These are phyloP conservation scores for Heteropelma amictum DNA, from an alignment of 2,888 invertebrate genomes.

Conservation along the genomic window DNA sequence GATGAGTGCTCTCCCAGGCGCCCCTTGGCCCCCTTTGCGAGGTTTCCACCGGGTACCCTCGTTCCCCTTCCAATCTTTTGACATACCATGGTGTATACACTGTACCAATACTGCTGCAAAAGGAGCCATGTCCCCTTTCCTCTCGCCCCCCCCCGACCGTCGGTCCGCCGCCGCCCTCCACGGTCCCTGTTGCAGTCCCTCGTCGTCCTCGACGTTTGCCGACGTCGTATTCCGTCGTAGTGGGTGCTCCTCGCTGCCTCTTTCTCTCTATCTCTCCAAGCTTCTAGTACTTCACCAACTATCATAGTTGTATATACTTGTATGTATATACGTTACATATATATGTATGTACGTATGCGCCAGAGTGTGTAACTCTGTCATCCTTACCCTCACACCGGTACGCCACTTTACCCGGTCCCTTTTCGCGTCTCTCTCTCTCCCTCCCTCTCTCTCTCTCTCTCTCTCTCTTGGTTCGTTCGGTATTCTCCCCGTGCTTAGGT, in stretches of 20 bases:
- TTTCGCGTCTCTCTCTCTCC: slow-evolving; percentile 57
- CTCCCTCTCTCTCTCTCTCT: slow-evolving; percentile 49
- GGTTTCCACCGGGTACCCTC: slow-evolving; percentile 34
- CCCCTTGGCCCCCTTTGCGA: slow-evolving; percentile 60
- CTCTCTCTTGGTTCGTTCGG: slow-evolving; percentile 43
- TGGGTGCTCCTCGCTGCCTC: slow-evolving; percentile 31
- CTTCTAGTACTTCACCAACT: slow-evolving; percentile 10
- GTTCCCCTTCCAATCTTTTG: not conserved
- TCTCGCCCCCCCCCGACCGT: not conserved
- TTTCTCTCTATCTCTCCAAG: slow-evolving; percentile 27
- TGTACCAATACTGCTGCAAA: not conserved
- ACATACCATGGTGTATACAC: slow-evolving; percentile 10
- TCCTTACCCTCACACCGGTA: slow-evolving; percentile 40
- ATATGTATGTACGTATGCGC: not conserved
- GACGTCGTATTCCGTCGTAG: slow-evolving; percentile 23
- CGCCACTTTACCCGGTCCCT: slow-evolving; percentile 42
- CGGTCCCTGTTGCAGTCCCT: slow-evolving; percentile 32
- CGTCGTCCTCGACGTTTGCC: slow-evolving; percentile 40
- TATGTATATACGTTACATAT: not conserved
- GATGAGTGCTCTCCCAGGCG: slow-evolving; percentile 70
- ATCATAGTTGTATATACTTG: not conserved
- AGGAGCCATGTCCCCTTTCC: slow-evolving; percentile 9
- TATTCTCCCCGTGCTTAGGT: slow-evolving; percentile 61
- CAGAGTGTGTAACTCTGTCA: slow-evolving; percentile 43
- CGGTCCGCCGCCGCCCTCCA: slow-evolving; percentile 37